Evolutionary conservation across 2,113 vertebrate genomes (phyloP), one percentile per base, ranked within the genome.

Genomic region (Condylura cristata): DNA sequence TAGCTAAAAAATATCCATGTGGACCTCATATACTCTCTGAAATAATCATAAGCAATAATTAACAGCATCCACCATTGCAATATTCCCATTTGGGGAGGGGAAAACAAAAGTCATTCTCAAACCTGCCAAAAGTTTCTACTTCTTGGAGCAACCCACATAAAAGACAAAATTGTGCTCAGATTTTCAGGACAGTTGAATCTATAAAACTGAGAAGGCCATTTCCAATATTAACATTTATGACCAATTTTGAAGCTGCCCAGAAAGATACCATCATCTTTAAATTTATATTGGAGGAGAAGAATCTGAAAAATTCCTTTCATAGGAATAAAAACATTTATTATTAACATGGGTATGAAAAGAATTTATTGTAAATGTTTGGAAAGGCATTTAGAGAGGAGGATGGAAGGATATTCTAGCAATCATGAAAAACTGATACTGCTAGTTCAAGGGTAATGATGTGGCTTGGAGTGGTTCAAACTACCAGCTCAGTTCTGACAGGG

Each of bases 341-440:
- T 71, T n/a, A 84, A 90, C 11, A 34, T 60, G 81, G 28, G 8
- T 26, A 92, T 22, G 74, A 81, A 72, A 81, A 7, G 53, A 91
- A 56, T 92, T 97, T 96, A 92, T 68, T 92, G 79, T 65, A 94
- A 96, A 91, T 79, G 76, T 87, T 88, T 91, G 41, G 30, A 80
- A 94, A 96, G 60, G 26, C 14, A 51, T 24, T 89, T 95, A 68
- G 61, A 91, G 81, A 94, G 41, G 16, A 74, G n/a, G 46, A 78
- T 11, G 68, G 41, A 89, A 11, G 37, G 14, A 30, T 41, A 72
- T 24, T 85, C 76, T 72, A 82, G 72, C 14, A 92, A 86, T 75
- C 84, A 91, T 65, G 56, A 78, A 72, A 92, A 87, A 58, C 41
- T 89, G 28, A 65, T 28, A 6, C 5, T 41, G 13, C 83, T 56